Percentiles rank a stretch among this genome's conserved stretches.
These are phyloP conservation scores for Columba janthina DNA, from an alignment of 2,113 vertebrate species.

Conservation along the genomic window DNA sequence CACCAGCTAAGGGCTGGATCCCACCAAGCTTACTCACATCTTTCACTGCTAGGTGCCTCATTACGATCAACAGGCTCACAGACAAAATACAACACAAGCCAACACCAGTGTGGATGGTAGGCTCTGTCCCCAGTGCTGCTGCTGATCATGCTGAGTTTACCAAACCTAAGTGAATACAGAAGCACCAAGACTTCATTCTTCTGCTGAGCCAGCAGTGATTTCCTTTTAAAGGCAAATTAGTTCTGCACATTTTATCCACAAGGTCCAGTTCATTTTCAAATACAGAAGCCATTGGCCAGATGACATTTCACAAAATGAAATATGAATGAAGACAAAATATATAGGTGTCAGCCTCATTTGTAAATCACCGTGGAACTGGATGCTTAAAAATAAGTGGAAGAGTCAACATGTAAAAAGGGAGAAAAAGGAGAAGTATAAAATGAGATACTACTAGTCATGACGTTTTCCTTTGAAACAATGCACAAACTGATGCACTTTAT, in stretches of 20 bases:
- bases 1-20: not conserved
- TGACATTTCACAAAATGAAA: not conserved
- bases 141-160: not conserved
- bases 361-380: not conserved
- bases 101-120: not conserved
- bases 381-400: not conserved
- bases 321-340: not conserved
- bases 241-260: not conserved
- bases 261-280: not conserved
- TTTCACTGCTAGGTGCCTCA: not conserved
- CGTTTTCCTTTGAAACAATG: not conserved
- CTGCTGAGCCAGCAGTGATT: not conserved
- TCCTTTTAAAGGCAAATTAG: not conserved
- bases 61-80: not conserved
- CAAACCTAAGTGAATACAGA: not conserved
- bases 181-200: not conserved
- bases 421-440: not conserved
- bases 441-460: not conserved
- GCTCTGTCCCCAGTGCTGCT: not conserved
- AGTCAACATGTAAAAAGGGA: not conserved
- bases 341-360: not conserved
- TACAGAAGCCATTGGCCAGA: not conserved
- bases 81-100: not conserved
- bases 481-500: not conserved
- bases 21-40: not conserved